Conservation (phyloP, 2,113 vertebrate genomes). For the Pseudolaguvia tuberculata region DNA sequence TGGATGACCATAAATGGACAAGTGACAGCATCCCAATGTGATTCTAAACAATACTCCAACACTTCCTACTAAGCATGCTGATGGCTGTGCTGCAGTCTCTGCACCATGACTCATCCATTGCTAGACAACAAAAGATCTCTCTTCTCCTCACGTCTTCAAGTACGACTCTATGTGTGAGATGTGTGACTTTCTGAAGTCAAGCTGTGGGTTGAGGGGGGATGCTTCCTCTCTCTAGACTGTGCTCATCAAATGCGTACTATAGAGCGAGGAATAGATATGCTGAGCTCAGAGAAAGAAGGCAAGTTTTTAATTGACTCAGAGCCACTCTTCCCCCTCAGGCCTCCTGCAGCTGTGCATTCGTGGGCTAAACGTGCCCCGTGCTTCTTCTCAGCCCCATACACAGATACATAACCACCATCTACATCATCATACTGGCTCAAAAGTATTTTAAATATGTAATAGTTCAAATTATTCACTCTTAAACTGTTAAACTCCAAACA, state of each 20-base stretch:
- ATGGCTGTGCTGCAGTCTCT: constrained; percentile 38
- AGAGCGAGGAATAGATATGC: constrained; percentile 60
- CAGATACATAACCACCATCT: background rate
- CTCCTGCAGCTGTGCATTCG: constrained; percentile 62
- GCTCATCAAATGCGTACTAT: constrained; percentile 69
- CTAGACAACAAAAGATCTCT: constrained; percentile 47
- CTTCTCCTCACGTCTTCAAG: constrained; percentile 24
- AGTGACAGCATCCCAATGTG: constrained; percentile 6
- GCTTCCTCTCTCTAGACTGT: constrained; percentile 70
- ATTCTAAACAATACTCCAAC: constrained; percentile 20
- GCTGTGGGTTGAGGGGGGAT: constrained; percentile 60
- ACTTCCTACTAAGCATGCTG: constrained; percentile 15
- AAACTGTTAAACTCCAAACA: background rate
- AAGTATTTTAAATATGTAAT: background rate
- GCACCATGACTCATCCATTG: constrained; percentile 40
- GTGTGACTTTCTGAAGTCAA: constrained; percentile 54
- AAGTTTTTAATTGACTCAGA: constrained; percentile 72
- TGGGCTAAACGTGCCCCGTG: constrained; percentile 60
- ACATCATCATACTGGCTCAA: background rate
- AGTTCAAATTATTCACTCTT: background rate
- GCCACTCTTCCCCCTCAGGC: constrained; percentile 57
- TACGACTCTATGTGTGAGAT: constrained; percentile 30
- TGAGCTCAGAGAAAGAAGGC: constrained; percentile 66
- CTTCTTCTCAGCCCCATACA: constrained; percentile 30
- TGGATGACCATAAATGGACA: background rate